These are phyloP conservation scores for Artemia sp. DNA, from an alignment of 2,888 invertebrate species.

Conservation along the genomic window DNA sequence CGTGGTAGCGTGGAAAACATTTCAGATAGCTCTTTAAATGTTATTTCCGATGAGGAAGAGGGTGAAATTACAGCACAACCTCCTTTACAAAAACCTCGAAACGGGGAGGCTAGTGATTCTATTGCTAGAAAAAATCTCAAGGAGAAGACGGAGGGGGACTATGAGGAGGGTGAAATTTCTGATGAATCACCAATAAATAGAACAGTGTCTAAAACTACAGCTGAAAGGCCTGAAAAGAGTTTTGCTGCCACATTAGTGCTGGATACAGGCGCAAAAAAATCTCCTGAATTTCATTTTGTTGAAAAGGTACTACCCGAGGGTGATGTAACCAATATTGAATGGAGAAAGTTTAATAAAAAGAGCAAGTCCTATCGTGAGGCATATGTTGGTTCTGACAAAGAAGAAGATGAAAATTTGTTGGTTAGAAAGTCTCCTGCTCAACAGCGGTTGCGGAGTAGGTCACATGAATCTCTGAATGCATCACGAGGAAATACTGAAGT, in stretches of 20 bases:
- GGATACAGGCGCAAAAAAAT: too few species aligned
- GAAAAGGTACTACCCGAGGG: not conserved
- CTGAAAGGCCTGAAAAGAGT: not conserved
- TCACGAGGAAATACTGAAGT: not conserved
- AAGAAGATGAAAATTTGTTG: not conserved
- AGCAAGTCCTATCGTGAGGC: not conserved
- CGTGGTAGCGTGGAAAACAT: slow-evolving; percentile 3
- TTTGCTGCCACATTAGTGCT: too few species aligned
- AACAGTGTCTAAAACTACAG: not conserved
- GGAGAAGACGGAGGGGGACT: slow-evolving; percentile 5
- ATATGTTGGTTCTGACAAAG: not conserved
- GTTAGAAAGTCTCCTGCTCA: not conserved
- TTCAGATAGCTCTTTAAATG: not conserved
- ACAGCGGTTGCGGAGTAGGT: not conserved
- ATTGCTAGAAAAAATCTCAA: not conserved
- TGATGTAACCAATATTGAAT: not conserved
- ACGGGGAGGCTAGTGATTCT: slow-evolving; percentile 27
- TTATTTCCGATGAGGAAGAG: slow-evolving; percentile 32
- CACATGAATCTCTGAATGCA: not conserved
- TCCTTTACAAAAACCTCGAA: slow-evolving; percentile 26
- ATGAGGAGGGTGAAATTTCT: slow-evolving; percentile 2
- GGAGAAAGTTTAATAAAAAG: not conserved
- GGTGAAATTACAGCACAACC: slow-evolving; percentile 35
- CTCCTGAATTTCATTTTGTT: not conserved
- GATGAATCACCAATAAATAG: not conserved